phyloP scores from a whole-genome alignment of 2,113 vertebrate species.

The Rhodinocichla rosea region DNA sequence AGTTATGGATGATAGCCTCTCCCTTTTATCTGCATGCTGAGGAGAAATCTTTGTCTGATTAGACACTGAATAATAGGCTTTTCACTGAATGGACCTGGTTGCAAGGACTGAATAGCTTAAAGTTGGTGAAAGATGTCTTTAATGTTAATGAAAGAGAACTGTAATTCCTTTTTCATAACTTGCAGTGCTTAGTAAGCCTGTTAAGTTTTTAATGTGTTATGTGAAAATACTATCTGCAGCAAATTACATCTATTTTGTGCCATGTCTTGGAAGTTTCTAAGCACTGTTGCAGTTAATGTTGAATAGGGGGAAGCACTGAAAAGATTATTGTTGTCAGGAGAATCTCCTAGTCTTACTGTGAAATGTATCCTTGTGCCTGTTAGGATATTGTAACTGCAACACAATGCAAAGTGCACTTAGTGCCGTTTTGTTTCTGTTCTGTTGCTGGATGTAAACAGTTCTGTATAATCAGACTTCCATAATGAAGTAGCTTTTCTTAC shows the following conservation, averaged over 20 bases:
- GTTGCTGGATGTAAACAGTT: neutral
- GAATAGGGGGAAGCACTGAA: neutral
- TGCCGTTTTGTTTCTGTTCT: neutral
- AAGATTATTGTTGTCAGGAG: neutral
- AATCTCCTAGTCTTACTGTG: neutral
- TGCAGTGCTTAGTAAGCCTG: neutral
- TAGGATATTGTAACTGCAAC: neutral
- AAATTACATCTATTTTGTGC: neutral
- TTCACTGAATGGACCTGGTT: neutral
- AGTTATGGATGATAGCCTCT: neutral
- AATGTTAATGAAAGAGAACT: neutral
- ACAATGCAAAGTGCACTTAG: neutral
- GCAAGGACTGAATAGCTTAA: neutral
- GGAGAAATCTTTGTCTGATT: neutral
- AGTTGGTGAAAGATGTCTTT: neutral
- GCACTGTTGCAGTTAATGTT: neutral
- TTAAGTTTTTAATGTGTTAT: neutral
- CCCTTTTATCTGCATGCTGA: neutral
- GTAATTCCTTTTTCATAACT: neutral
- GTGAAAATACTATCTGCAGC: neutral
- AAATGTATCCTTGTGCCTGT: neutral
- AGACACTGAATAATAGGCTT: neutral
- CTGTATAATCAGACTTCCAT: neutral
- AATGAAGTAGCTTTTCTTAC: neutral
- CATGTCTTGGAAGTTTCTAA: neutral